A percentile compares a stretch with the other conserved stretches of the same genome.
These are phyloP conservation scores for Phainopepla nitens DNA, from an alignment of 2,113 vertebrate genomes.

Conservation along the genomic window DNA sequence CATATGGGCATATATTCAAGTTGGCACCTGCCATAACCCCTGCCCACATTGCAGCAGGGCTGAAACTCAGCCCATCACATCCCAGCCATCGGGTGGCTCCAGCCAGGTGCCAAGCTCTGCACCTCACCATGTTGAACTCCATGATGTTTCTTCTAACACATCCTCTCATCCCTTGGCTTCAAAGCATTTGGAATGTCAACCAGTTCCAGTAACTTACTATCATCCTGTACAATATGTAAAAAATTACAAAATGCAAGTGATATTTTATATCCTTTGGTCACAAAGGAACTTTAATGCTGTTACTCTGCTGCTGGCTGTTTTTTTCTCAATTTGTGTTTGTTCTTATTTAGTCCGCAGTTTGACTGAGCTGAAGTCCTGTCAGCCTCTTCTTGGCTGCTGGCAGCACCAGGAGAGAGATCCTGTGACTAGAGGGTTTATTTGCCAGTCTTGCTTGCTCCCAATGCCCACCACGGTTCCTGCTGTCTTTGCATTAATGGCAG, in stretches of 20 bases:
- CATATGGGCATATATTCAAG: neutral
- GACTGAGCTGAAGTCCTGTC: neutral
- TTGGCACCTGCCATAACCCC: neutral
- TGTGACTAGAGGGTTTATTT: neutral
- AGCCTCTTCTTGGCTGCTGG: neutral
- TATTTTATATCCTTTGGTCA: neutral
- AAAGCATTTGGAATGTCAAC: neutral
- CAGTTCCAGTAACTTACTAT: neutral
- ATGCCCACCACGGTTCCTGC: fast-evolving
- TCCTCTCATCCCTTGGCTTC: neutral
- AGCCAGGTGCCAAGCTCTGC: neutral
- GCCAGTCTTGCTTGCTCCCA: neutral
- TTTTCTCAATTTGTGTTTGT: neutral
- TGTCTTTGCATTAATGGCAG: neutral
- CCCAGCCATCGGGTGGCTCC: neutral
- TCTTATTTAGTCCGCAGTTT: neutral
- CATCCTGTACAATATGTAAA: neutral
- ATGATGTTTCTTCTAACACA: neutral
- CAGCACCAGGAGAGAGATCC: neutral
- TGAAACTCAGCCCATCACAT: neutral
- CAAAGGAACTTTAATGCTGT: neutral
- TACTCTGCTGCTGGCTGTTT: neutral
- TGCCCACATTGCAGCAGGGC: neutral
- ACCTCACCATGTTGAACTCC: fast-evolving
- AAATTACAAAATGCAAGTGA: fast-evolving